A percentile compares a stretch with the other conserved stretches of the same genome.
phyloP scores from a whole-genome alignment of 2,797 vertebrate species.

The Acipenser ruthenus region DNA sequence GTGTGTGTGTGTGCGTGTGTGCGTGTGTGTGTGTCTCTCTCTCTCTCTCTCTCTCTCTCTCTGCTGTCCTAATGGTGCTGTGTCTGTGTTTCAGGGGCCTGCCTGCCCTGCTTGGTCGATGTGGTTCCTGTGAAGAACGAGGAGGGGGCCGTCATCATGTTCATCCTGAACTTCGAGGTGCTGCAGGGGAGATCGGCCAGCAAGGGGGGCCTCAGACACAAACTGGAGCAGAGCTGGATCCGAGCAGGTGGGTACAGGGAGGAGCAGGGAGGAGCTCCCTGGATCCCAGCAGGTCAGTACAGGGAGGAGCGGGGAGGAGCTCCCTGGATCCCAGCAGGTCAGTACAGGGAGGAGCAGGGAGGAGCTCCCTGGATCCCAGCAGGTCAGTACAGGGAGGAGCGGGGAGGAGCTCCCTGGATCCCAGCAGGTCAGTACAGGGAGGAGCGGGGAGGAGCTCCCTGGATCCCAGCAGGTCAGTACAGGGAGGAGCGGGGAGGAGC shows the following conservation, averaged over 20 bases:
- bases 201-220: slow-evolving; percentile 68
- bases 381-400: slow-evolving; percentile 34
- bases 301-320: too few species aligned
- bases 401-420: too few species aligned
- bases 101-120: slow-evolving; percentile 84
- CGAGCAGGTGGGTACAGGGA: slow-evolving; percentile 43
- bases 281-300: too few species aligned
- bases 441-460: slow-evolving; percentile 19
- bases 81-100: slow-evolving; percentile 61
- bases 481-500: too few species aligned
- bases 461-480: slow-evolving; percentile 56
- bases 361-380: slow-evolving; percentile 49
- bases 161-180: slow-evolving; percentile 95
- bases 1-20: background rate
- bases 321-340: too few species aligned
- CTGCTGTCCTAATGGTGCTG: background rate
- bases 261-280: too few species aligned
- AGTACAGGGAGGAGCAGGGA: too few species aligned
- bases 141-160: slow-evolving; percentile 87
- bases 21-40: background rate
- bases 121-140: slow-evolving; percentile 92
- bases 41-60: background rate
- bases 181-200: slow-evolving; percentile 70
- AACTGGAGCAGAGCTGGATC: slow-evolving; percentile 70
- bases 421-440: too few species aligned